Evolutionary conservation across 2,888 invertebrate genomes (phyloP), one percentile per base, ranked within the genome.

Genomic region (Bugula neritina): DNA sequence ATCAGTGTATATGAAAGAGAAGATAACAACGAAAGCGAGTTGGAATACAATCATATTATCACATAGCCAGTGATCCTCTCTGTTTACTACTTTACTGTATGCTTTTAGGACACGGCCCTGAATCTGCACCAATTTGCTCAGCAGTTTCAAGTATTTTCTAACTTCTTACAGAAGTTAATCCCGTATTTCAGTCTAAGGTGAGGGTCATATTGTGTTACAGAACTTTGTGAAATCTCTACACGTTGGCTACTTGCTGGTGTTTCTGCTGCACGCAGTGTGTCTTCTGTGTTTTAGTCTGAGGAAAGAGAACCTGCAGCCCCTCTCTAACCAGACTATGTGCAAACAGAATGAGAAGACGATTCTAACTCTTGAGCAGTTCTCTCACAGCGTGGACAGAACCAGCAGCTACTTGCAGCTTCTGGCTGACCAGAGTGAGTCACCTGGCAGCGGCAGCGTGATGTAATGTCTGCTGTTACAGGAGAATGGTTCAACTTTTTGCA

Each of bases 181-280:
- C 85, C 85, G 17, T 85, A 84, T 74, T 82, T 84, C 69, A 75
- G 81, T 71, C 76, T 83, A 52, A 84, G 85, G 85, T 85, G 75
- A 69, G 73, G 63, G 43, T 43, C 17, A 5, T 43, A 43, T 17
- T 43, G 43, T 43, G 17, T 17, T n/a, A n/a, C n/a, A n/a, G n/a
- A n/a, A n/a, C n/a, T n/a, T n/a, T n/a, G n/a, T n/a, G n/a, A n/a
- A n/a, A n/a, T n/a, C n/a, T n/a, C n/a, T n/a, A n/a, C n/a, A n/a
- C n/a, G n/a, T n/a, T n/a, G n/a, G n/a, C n/a, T n/a, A n/a, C n/a
- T n/a, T n/a, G n/a, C n/a, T n/a, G n/a, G n/a, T n/a, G n/a, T 5
- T 43, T 43, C 43, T 43, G 43, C 17, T 43, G 43, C 17, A 43
- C 43, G 5, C 43, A 43, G 43, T 43, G 17, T n/a, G n/a, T n/a